Conservation (phyloP, 1,140 invertebrate genomes). For the Drosophila ficusphila region DNA sequence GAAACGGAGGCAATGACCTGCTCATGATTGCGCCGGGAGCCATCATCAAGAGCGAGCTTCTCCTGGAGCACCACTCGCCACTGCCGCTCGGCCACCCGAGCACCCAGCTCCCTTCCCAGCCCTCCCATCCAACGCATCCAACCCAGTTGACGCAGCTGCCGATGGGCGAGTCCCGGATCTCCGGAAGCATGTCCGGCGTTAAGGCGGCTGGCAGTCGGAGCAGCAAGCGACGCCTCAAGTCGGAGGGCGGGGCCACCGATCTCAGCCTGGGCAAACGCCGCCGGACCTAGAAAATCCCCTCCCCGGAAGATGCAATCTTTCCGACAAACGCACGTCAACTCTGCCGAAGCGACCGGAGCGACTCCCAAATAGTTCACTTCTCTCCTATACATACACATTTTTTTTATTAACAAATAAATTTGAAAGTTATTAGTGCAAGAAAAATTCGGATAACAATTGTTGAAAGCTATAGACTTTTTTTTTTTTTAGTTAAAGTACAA, state of each 20-base stretch:
- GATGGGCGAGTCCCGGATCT: conserved; percentile 6
- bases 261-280: conserved; percentile 44
- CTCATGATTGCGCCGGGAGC: conserved; percentile 61
- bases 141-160: background rate
- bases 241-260: conserved; percentile 31
- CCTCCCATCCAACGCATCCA: no score
- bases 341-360: background rate
- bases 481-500: no score
- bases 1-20: conserved; percentile 48
- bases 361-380: background rate
- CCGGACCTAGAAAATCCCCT: background rate
- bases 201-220: background rate
- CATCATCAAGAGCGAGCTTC: conserved; percentile 54
- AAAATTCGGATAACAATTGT: no score
- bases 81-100: conserved; percentile 3
- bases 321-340: background rate
- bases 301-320: background rate
- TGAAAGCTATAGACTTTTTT: background rate
- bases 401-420: conserved; percentile 16
- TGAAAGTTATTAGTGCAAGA: background rate
- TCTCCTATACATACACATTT: background rate
- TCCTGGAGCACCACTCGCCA: conserved; percentile 1
- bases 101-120: no score
- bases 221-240: conserved; percentile 36
- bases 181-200: background rate